A percentile compares a stretch with the other conserved stretches of the same genome.
phyloP scores from a whole-genome alignment of 2,797 vertebrate species.

The Muscicapa comitata region DNA sequence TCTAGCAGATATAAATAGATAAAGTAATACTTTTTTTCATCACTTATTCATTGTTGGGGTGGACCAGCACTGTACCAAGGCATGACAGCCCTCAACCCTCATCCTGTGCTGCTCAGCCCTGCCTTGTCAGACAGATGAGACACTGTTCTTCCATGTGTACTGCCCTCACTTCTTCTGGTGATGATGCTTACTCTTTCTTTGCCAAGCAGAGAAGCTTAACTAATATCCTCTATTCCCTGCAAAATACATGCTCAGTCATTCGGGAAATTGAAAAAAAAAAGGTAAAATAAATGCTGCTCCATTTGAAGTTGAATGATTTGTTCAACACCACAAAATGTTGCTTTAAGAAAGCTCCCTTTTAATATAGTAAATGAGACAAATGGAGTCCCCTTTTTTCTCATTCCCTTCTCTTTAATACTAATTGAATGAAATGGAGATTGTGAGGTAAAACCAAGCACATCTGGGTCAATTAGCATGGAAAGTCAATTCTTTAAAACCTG shows the following conservation, averaged over 20 bases:
- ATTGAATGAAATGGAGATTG: conserved; percentile 47
- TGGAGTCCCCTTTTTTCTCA: not conserved
- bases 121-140: not conserved
- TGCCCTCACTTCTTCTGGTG: not conserved
- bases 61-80: not conserved
- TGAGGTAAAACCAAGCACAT: conserved; percentile 59
- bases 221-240: not conserved
- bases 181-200: not conserved
- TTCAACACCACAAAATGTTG: not conserved
- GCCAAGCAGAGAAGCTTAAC: not conserved
- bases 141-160: not conserved
- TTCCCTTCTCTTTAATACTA: conserved; percentile 27
- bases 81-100: not conserved
- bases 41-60: not conserved
- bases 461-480: conserved; percentile 67
- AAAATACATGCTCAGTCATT: not conserved
- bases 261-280: not conserved
- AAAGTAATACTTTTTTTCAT: not conserved
- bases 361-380: conserved; percentile 14
- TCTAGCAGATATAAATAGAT: not conserved
- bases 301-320: conserved; percentile 10
- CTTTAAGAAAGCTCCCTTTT: conserved; percentile 29
- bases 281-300: not conserved
- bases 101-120: not conserved
- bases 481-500: conserved; percentile 64